Evolutionary conservation across 2,797 vertebrate species (phyloP).

Genomic region (Dromococcyx pavoninus): DNA sequence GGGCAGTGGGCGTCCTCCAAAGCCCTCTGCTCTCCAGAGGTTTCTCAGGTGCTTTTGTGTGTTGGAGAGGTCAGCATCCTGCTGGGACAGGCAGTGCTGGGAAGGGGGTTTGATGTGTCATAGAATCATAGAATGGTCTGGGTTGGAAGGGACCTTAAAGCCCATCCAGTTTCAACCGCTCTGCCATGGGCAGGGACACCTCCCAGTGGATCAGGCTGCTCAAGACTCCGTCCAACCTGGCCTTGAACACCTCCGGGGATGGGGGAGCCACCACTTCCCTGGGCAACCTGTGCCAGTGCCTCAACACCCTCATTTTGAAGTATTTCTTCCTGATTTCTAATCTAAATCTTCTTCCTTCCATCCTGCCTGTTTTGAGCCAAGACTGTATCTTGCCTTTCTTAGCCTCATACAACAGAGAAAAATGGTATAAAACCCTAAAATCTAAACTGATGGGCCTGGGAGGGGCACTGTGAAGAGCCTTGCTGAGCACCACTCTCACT

Average conservation of each 20-base stretch:
- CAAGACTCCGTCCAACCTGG: too few relatives aligned
- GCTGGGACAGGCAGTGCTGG: neutral
- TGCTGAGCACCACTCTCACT: neutral
- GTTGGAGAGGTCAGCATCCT: neutral
- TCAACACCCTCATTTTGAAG: too few relatives aligned
- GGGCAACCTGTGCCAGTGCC: too few relatives aligned
- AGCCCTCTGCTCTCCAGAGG: neutral
- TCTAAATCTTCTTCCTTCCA: too few relatives aligned
- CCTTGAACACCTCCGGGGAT: too few relatives aligned
- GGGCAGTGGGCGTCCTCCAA: neutral
- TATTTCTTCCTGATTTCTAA: too few relatives aligned
- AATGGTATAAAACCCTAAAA: neutral
- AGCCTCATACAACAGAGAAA: neutral
- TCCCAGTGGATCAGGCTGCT: too few relatives aligned
- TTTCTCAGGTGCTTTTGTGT: neutral
- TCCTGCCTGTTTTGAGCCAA: neutral
- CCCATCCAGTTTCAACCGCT: too few relatives aligned
- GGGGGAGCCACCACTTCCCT: too few relatives aligned
- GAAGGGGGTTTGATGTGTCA: neutral
- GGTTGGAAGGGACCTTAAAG: too few relatives aligned
- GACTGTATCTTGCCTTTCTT: neutral
- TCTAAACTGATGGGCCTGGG: fast-evolving
- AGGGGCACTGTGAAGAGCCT: neutral
- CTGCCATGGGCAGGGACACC: too few relatives aligned
- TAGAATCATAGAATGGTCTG: too few relatives aligned